These are phyloP conservation scores for Ischnus inquisitorius DNA, from an alignment of 2,888 invertebrate genomes.

Conservation along the genomic window DNA sequence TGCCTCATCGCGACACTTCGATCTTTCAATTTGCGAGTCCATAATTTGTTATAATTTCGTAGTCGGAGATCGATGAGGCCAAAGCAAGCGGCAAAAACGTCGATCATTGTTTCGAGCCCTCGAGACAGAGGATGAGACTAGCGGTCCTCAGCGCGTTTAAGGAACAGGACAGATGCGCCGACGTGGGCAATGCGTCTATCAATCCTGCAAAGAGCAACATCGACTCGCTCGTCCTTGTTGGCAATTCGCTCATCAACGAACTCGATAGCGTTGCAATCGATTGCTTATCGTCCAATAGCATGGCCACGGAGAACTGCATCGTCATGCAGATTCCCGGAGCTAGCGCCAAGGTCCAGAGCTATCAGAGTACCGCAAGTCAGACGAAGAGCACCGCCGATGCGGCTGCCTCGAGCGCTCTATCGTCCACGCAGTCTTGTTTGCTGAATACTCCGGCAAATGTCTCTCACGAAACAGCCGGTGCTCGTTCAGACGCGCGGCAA, in stretches of 20 bases:
- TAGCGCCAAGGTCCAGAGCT: conserved; percentile 49
- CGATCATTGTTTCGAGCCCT: conserved; percentile 68
- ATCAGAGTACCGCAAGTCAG: conserved; percentile 33
- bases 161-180: conserved; percentile 60
- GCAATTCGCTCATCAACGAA: conserved; percentile 73
- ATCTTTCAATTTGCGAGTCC: neutral
- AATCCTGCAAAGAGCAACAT: conserved; percentile 57
- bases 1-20: neutral
- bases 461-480: conserved; percentile 33
- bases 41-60: neutral
- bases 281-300: conserved; percentile 29
- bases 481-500: conserved; percentile 23
- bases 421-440: conserved; percentile 35
- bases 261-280: conserved; percentile 63
- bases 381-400: conserved; percentile 61
- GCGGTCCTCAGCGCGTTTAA: conserved; percentile 50
- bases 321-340: conserved; percentile 62
- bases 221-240: conserved; percentile 64
- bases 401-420: conserved; percentile 1
- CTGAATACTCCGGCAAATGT: conserved; percentile 24
- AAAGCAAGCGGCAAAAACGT: conserved; percentile 66
- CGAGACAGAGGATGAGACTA: conserved; percentile 55
- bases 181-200: conserved; percentile 43
- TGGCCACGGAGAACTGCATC: conserved; percentile 63
- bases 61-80: conserved; percentile 32